Evolutionary conservation across 2,797 vertebrate genomes (phyloP), one percentile per base, ranked within the genome.

Genomic region (Leptodactylus fallax): DNA sequence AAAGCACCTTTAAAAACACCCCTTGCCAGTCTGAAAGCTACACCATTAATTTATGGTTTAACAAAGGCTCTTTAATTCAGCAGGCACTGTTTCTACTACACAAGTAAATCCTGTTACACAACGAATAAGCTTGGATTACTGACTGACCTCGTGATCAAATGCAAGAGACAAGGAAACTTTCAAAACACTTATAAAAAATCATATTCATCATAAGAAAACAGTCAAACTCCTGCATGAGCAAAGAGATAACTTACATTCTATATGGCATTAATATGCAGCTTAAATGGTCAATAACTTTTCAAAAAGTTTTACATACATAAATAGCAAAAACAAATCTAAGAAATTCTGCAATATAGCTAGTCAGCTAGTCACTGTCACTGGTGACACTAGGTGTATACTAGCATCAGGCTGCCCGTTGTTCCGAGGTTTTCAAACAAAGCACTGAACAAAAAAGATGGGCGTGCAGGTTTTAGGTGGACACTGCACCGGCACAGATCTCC

Each of bases 61-160:
- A 89, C 87, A 79, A 90, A 83, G 89, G 89, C 90, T 91, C 89
- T 90, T 17, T 63, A 92, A 90, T 90, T 88, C 79, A 1, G 0
- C 85, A 21, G 88, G 81, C n/a, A 87, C 74, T 90, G 90, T 89
- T 86, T 91, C 84, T 94, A 91, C 88, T 85, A 90, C 83, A 4
- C 88, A 85, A 88, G 72, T 93, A 94, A 94, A 90, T 92, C 94
- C 90, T 90, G 95, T 97, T 97, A 97, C 94, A 96, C 96, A 97
- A 96, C 94, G 93, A 96, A 95, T 93, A 95, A 94, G 93, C 88
- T 92, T 92, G 95, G 96, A 93, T 93, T 93, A 94, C 11, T 89
- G 94, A 90, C 25, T 91, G 92, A 93, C 92, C 78, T 16, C 13
- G 78, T 93, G 92, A 83, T 83, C 92, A 86, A 91, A 90, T 90